These are phyloP conservation scores for Calliopum simillimum DNA, from an alignment of 2,888 invertebrate genomes.

Conservation along the genomic window DNA sequence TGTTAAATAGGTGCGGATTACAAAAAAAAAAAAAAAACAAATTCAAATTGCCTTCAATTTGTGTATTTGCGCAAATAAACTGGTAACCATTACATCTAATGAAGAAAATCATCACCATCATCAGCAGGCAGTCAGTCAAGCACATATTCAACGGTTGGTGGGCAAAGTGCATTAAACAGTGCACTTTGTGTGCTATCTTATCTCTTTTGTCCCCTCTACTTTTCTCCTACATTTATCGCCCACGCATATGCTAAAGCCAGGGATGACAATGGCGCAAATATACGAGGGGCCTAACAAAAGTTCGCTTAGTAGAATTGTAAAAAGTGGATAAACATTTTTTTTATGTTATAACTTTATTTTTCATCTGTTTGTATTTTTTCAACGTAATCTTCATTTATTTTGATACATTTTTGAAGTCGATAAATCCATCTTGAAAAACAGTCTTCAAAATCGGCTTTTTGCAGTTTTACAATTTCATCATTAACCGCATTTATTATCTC, in stretches of 20 bases:
- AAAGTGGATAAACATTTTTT: too few species aligned
- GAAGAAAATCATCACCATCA: too few species aligned
- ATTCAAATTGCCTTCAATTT: slow-evolving; percentile 26
- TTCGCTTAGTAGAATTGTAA: too few species aligned
- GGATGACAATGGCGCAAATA: too few species aligned
- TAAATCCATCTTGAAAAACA: neutral
- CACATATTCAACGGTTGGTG: neutral
- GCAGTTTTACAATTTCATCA: neutral
- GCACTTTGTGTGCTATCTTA: neutral
- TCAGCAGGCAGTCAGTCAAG: neutral
- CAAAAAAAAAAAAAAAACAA: neutral
- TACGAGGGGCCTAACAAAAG: too few species aligned
- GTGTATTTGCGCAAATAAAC: neutral
- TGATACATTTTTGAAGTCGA: neutral
- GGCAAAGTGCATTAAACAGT: slow-evolving; percentile 29
- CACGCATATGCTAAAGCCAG: neutral
- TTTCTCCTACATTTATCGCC: too few species aligned
- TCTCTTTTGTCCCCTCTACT: too few species aligned
- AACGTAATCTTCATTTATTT: too few species aligned
- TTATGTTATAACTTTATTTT: too few species aligned
- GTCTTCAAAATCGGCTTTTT: neutral
- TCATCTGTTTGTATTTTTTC: too few species aligned
- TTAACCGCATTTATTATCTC: neutral
- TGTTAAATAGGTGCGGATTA: neutral
- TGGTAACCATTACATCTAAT: neutral